phyloP scores from a whole-genome alignment of 2,888 invertebrate species.

The Marronus borbonicus region DNA sequence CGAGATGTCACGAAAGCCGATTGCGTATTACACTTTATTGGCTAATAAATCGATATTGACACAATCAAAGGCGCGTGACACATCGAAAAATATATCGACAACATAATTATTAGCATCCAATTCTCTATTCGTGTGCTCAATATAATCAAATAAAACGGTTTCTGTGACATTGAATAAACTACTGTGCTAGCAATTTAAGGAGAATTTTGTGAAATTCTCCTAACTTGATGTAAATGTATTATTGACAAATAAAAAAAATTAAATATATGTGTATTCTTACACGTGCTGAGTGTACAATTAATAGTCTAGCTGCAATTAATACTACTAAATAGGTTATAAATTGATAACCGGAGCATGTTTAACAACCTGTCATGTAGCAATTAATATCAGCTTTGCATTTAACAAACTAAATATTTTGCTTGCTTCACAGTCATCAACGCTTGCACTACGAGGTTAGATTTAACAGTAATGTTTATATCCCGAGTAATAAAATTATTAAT shows the following conservation, averaged over 20 bases:
- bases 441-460: background rate
- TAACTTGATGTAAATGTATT: background rate
- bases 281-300: background rate
- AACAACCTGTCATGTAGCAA: slow-evolving; percentile 5
- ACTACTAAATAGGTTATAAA: background rate
- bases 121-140: too few relatives aligned
- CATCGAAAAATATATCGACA: too few relatives aligned
- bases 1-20: too few relatives aligned
- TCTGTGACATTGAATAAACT: too few relatives aligned
- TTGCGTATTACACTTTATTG: background rate
- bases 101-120: too few relatives aligned
- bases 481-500: too few relatives aligned
- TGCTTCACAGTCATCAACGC: background rate
- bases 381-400: background rate
- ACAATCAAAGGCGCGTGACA: too few relatives aligned
- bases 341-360: background rate
- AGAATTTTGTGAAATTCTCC: too few relatives aligned
- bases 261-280: too few relatives aligned
- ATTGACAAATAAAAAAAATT: background rate
- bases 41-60: too few relatives aligned
- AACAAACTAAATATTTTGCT: background rate
- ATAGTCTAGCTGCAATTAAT: background rate
- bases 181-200: too few relatives aligned
- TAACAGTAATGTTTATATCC: background rate
- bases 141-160: too few relatives aligned